Evolutionary conservation across 2,113 vertebrate species (phyloP), one percentile per base, ranked within the genome.

Genomic region (Chiloscyllium plagiosum): DNA sequence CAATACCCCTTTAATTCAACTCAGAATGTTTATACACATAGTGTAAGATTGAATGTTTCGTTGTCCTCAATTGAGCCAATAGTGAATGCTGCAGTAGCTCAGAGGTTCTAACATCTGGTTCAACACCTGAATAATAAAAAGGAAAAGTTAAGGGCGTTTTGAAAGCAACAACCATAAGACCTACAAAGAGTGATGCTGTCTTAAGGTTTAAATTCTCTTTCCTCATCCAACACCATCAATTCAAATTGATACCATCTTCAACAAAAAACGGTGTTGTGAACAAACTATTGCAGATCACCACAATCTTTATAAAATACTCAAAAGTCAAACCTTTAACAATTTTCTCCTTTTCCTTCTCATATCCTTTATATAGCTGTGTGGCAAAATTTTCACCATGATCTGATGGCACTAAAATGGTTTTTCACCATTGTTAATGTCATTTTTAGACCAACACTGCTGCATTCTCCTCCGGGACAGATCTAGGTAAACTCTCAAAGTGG

Each of bases 381-480:
- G 89, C 89, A 93, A 66, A 93, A 93, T 93, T 93, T 93, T 93
- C 89, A 93, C 61, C 89, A 66, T 66, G 61, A 93, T 93, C n/a
- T 19, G 20, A 68, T 66, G 87, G 87, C 47, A 24, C 17, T 65
- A 65, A 92, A 2, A 37, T 29, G 0, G 86, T 90, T 86, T 86
- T 24, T 19, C 61, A 93, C n/a, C 33, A 42, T n/a, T 24, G 17
- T 93, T 66, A 24, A n/a, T 68, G 89, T 22, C 4, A 37, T 12
- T 33, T 56, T 90, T 15, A 20, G 80, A 17, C 17, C 17, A 3
- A 26, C 4, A 3, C 3, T 33, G 12, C 26, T 61, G 50, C 87
- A 15, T 66, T 24, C 89, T 37, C 5, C 89, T 37, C 87, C 87
- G 65, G 87, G 5, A 65, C 61, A 66, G 17, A 10, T n/a, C n/a